Percentiles rank a stretch among this genome's conserved stretches.
These are phyloP conservation scores for Bergia puertoricense DNA, from an alignment of 92 coral and sea anemone species.

Conservation along the genomic window DNA sequence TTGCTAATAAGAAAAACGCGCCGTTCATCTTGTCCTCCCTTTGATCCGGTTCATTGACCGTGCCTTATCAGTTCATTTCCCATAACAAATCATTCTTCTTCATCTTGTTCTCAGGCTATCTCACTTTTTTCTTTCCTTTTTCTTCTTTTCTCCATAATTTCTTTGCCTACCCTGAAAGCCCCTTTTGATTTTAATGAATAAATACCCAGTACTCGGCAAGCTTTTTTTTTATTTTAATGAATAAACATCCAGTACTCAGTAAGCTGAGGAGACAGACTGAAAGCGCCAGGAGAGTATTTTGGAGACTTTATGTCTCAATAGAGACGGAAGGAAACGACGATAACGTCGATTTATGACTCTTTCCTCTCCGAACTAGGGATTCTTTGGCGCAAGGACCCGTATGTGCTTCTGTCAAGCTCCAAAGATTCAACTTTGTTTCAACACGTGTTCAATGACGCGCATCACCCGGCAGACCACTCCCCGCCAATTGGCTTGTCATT, in stretches of 20 bases:
- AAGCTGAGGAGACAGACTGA: no score
- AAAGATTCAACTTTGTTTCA: conserved; percentile 90
- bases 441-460: conserved; percentile 88
- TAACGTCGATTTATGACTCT: background rate
- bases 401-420: conserved; percentile 85
- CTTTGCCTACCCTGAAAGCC: background rate
- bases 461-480: conserved; percentile 93
- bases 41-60: background rate
- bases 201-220: background rate
- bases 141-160: background rate
- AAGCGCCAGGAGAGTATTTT: no score
- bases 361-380: conserved; percentile 61
- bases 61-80: background rate
- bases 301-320: no score
- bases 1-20: no score
- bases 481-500: conserved; percentile 89
- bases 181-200: background rate
- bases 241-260: no score
- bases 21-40: background rate
- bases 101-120: no score
- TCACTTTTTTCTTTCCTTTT: no score
- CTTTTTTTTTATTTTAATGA: no score
- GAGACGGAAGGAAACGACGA: no score
- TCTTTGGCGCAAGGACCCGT: conserved; percentile 93
- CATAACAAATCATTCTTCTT: background rate